phyloP scores from a whole-genome alignment of 2,797 vertebrate genomes.

The Danionella dracula region DNA sequence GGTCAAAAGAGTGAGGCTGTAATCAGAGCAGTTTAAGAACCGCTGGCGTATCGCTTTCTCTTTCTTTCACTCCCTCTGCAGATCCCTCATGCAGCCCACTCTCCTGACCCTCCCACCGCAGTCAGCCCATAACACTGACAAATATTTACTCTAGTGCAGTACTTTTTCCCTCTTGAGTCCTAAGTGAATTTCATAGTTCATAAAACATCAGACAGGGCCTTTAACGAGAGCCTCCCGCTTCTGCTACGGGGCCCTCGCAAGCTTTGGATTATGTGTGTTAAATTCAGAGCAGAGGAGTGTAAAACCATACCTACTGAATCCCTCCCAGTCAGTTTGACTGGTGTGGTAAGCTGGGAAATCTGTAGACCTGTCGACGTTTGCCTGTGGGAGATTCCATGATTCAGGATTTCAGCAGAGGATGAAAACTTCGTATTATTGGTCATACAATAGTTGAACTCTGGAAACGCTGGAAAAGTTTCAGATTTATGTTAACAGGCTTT shows the following conservation, averaged over 20 bases:
- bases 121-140: constrained; percentile 49
- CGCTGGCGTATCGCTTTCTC: constrained; percentile 56
- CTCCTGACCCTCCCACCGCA: constrained; percentile 39
- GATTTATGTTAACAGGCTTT: no score
- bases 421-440: no score
- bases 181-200: constrained; percentile 53
- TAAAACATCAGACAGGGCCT: constrained; percentile 51
- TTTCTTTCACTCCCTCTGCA: constrained; percentile 33
- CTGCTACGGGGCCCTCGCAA: constrained; percentile 24
- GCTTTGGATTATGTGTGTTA: constrained; percentile 27
- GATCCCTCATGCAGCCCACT: constrained; percentile 52
- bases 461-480: no score
- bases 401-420: no score
- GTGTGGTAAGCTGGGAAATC: no score
- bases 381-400: no score
- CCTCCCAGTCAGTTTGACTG: background rate
- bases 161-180: constrained; percentile 34
- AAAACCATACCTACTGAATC: constrained; percentile 19
- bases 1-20: constrained; percentile 66
- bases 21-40: constrained; percentile 64
- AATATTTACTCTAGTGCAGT: constrained; percentile 48
- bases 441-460: no score
- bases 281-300: constrained; percentile 20
- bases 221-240: constrained; percentile 34
- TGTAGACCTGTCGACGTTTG: no score